Base-by-base conservation (phyloP, 2,113 vertebrate species). In the Galbula dea region DNA sequence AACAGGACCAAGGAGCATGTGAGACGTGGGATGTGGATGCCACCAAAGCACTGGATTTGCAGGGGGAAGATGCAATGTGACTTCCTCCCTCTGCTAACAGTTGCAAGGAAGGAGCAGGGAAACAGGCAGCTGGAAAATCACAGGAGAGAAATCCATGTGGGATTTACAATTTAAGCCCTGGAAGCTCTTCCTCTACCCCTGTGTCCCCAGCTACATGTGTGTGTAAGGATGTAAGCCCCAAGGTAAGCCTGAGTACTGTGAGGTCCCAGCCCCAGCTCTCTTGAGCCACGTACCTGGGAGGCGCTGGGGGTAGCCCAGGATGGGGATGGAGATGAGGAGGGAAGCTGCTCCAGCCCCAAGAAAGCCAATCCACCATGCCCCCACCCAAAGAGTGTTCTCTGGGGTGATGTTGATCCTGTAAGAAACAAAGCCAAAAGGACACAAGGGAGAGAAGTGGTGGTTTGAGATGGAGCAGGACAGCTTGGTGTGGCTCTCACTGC, bases 351-450 rank as follows among this genome's bases (percentile, higher is more conserved):
- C 99, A 0, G 98, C 98, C 2, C 97, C 98, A 7, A 99, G 97
- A 95, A 99, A 99, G 32, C 99, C 99, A 0, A 99, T 98, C 99
- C 99, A 99, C 99, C 99, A 99, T 1, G 99, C 99, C 0, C 99
- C 99, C 2, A 99, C 99, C 99, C 99, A 99, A 37, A 98, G 97
- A 0, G 99, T 98, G 94, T 98, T 98, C 73, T 99, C 99, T 0
- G 98, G 98, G 30, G 98, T 97, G 59, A 99, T 97, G 75, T 96
- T 89, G 0, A 96, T 96, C 67, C 98, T 99, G 96, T 54, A 12
- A 17, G 85, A 55, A 61, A 90, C 0, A 0, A 62, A 51, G n/a
- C 15, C 20, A 4, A 19, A 77, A 59, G 74, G 58, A 83, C 55
- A 96, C 24, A 71, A 69, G 30, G 54, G 49, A 65, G 57, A 86